These are phyloP conservation scores for Prosopocoilus inquinatus DNA, from an alignment of 2,888 invertebrate genomes.

Conservation along the genomic window DNA sequence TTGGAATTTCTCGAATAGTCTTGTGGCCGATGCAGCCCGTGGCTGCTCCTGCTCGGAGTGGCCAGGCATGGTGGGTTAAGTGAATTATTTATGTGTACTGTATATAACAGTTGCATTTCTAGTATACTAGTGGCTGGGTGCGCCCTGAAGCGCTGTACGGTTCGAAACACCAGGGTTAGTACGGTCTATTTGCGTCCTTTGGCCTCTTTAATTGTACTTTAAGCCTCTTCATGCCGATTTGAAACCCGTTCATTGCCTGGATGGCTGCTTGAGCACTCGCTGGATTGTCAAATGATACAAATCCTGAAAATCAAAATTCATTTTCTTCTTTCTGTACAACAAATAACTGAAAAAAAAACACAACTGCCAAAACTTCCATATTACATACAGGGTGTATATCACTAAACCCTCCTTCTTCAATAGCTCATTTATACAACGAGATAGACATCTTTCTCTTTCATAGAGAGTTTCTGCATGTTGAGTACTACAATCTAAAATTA, in stretches of 20 bases:
- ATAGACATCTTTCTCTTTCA: no score
- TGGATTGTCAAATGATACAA: slow-evolving; percentile 99
- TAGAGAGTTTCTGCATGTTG: no score
- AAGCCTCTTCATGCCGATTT: slow-evolving; percentile 99
- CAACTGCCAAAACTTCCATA: no score
- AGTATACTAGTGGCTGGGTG: slow-evolving; percentile 35
- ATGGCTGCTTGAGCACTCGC: slow-evolving; percentile 97
- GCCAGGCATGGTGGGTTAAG: slow-evolving; percentile 15
- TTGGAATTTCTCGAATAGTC: slow-evolving; percentile 66
- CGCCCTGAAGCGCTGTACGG: slow-evolving; percentile 20
- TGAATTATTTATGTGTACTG: background rate
- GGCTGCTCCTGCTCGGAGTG: slow-evolving; percentile 13
- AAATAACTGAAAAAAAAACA: no score
- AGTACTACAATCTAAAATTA: no score
- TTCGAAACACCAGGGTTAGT: slow-evolving; percentile 72
- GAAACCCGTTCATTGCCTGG: slow-evolving; percentile 99
- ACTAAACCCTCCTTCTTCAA: no score
- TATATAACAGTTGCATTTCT: slow-evolving; percentile 29
- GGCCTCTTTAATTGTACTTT: slow-evolving; percentile 99
- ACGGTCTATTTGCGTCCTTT: slow-evolving; percentile 96
- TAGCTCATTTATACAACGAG: no score
- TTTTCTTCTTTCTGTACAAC: no score
- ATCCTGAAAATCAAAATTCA: slow-evolving; percentile 64
- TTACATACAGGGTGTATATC: no score
- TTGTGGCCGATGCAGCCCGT: slow-evolving; percentile 34